Evolutionary conservation across 2,113 vertebrate species (phyloP).

Genomic region (Parus major): DNA sequence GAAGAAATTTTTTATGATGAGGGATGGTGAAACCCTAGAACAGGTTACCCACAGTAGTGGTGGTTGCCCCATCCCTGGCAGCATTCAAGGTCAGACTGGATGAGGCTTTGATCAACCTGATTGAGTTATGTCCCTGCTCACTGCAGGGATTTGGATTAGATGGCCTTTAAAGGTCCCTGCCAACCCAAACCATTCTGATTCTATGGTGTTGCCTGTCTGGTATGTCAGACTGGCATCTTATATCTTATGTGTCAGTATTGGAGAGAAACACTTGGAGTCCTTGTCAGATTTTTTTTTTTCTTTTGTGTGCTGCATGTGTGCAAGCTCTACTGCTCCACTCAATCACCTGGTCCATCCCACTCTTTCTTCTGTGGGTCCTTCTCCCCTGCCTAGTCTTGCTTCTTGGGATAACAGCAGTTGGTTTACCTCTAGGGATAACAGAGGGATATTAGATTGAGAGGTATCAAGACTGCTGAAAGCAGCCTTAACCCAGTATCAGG

Average conservation of each 20-base stretch:
- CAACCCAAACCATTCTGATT: neutral
- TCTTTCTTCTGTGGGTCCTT: neutral
- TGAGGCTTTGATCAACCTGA: neutral
- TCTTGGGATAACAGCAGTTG: neutral
- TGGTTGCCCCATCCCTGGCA: neutral
- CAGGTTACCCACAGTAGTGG: neutral
- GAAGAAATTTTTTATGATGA: neutral
- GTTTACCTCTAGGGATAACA: neutral
- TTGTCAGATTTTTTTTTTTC: neutral
- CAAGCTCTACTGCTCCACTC: neutral
- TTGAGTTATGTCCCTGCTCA: neutral
- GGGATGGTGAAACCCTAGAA: neutral
- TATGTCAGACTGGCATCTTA: neutral
- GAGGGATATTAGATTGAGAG: neutral
- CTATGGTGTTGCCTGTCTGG: neutral
- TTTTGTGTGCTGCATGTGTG: neutral
- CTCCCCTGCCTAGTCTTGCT: neutral
- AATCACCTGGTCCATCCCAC: neutral
- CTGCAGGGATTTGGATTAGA: neutral
- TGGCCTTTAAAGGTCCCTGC: neutral
- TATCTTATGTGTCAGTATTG: rapidly evolving
- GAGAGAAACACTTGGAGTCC: neutral
- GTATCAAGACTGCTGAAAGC: neutral
- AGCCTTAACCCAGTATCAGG: neutral
- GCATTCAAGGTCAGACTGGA: neutral